Evolutionary conservation across 2,797 vertebrate genomes (phyloP), one percentile per base, ranked within the genome.

Genomic region (Muraenolepis orangiensis): DNA sequence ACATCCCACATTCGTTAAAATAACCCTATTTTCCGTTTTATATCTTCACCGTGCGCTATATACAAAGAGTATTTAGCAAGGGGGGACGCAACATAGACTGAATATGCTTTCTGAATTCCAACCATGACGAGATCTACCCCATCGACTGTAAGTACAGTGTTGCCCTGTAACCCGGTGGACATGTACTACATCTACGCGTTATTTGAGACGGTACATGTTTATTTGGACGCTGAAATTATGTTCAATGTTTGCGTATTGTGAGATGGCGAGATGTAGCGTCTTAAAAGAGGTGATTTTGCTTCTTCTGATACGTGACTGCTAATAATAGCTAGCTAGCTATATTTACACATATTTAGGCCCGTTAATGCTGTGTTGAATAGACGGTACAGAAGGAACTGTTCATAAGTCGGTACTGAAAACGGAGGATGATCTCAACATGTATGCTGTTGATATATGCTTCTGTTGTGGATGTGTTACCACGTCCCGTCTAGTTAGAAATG

Each of bases 371-470:
- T 76, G 86, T 86, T 82, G 88, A 85, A 81, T 51, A 66, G 80
- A 85, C 51, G 86, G 81, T 80, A 88, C 78, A 76, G 84, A 84
- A 89, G 91, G 90, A 91, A 91, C 91, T 93, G 92, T 93, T 91
- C 92, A 90, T 87, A 73, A 85, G 78, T 85, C 87, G 80, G 91
- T 92, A 82, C 92, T 93, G 91, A 93, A 93, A 87, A 89, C 83
- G 76, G 84, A 78, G 68, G 82, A 87, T 83, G 82, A 85, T 88
- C 32, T 77, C 77, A 74, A 81, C 69, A 72, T 82, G 86, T 77
- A 76, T 64, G 57, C 23, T 64, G 57, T 64, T 10, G n/a, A 72
- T 82, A 85, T 77, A 76, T 64, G 57, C 23, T 64, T n/a, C 26
- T 10, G 70, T 61, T 69, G 76, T 46, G 78, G 38, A 75, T 72